Percentiles rank a stretch among this genome's conserved stretches.
Evolutionary conservation across 2,888 invertebrate genomes (phyloP).

Genomic region (Labia minor): DNA sequence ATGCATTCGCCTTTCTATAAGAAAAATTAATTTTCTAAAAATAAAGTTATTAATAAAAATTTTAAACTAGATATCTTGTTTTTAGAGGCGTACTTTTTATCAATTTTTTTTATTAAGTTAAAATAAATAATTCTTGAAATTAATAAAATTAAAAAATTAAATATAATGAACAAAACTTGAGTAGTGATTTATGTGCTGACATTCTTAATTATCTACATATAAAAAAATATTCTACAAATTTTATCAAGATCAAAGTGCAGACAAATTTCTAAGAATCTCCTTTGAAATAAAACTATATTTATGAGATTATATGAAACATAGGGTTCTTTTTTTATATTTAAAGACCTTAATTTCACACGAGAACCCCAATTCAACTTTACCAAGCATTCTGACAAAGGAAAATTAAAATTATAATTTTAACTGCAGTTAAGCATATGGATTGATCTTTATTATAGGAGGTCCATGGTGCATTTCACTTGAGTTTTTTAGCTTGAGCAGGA

Average conservation of each 20-base stretch:
- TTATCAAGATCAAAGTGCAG: slow-evolving; percentile 13
- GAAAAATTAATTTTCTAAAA: too few species aligned
- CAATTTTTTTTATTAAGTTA: too few species aligned
- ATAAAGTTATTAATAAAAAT: too few species aligned
- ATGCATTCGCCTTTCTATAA: too few species aligned
- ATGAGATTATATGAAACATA: neutral
- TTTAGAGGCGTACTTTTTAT: too few species aligned
- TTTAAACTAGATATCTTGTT: too few species aligned
- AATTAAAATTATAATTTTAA: slow-evolving; percentile 5
- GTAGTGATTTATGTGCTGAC: neutral
- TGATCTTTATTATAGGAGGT: neutral
- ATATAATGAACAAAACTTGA: neutral
- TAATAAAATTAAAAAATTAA: too few species aligned
- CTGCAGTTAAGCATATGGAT: neutral
- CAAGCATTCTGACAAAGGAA: neutral
- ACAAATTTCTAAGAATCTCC: neutral
- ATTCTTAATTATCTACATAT: neutral
- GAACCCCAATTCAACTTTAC: neutral
- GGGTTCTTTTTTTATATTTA: neutral
- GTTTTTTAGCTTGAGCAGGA: neutral
- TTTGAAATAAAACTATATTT: neutral
- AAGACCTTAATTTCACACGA: neutral
- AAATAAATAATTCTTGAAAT: too few species aligned
- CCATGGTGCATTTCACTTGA: neutral
- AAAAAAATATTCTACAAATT: neutral